Evolutionary conservation across 2,888 invertebrate species (phyloP).

Genomic region (Onchidella celtica): DNA sequence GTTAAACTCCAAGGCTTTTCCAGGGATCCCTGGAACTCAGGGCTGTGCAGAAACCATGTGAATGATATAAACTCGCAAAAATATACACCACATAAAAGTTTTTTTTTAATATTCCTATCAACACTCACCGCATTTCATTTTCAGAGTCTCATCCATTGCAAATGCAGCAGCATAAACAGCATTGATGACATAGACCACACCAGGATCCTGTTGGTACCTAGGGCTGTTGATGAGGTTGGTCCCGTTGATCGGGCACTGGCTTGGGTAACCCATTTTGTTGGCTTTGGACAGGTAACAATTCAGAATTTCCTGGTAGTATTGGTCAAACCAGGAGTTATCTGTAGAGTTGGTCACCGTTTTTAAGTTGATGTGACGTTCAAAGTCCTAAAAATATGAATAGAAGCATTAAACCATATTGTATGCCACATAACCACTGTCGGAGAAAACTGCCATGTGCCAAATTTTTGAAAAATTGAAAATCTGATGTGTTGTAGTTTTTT

Average conservation of each 20-base stretch:
- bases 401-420: not conserved
- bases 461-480: too few species aligned
- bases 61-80: too few species aligned
- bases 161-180: conserved; percentile 75
- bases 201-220: conserved; percentile 71
- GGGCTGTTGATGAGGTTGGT: conserved; percentile 58
- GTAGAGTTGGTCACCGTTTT: conserved; percentile 71
- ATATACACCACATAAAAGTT: too few species aligned
- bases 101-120: too few species aligned
- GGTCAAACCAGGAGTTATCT: conserved; percentile 81
- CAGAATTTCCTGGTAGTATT: conserved; percentile 79
- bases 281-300: conserved; percentile 75
- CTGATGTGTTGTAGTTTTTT: too few species aligned
- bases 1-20: too few species aligned
- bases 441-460: too few species aligned
- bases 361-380: conserved; percentile 68
- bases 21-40: too few species aligned
- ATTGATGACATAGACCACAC: conserved; percentile 75
- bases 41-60: too few species aligned
- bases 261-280: conserved; percentile 53
- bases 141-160: conserved; percentile 69
- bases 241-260: conserved; percentile 57
- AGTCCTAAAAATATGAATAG: conserved; percentile 50
- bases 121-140: conserved; percentile 64
- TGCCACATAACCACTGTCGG: too few species aligned